Base-by-base conservation (phyloP, 37 sponge, comb jelly and placozoan species). In the Mnemiopsis leidyi region DNA sequence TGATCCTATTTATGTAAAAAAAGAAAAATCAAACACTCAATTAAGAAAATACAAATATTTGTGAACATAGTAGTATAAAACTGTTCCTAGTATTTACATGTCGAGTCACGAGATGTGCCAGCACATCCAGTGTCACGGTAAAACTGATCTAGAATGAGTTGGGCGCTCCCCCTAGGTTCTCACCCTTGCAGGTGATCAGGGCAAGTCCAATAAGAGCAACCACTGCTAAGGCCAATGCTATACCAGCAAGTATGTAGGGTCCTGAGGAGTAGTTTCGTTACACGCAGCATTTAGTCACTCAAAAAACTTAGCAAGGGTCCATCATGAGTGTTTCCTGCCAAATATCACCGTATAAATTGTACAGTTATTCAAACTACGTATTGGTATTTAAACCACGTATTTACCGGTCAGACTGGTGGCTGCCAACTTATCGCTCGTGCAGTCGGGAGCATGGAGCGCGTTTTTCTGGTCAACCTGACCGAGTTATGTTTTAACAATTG, bases 161-260 rank as follows among this genome's bases (percentile, higher is more conserved):
- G 36, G 82, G 82, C 3, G 82, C 82, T 33, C 82, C 82, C 2
- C 21, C 37, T n/a, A 13, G 3, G 2, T 16, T 13, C 34, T 16
- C 82, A 33, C 38, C 34, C 36, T 35, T 79, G 37, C 82, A 79
- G 2, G 82, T 79, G 33, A 33, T 79, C 21, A 79, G 82, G 3
- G 37, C 82, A 20, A 79, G 82, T 29, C 82, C 82, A 32, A 79
- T 79, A 9, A 79, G 82, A 31, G 82, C 82, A 7, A 79, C 82
- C 5, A 79, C 37, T 5, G 82, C 82, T 23, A 79, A 35, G 3
- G 82, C 82, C 36, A 79, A 23, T 36, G 37, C 82, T 0, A 79
- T 30, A 29, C 82, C 82, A 79, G 36, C 82, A 1, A 79, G 33
- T 13, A 35, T 37, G 82, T 32, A 79, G 9, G 82, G 82, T 79